Conservation (phyloP, 2,113 vertebrate species). For the Narcine bancroftii region DNA sequence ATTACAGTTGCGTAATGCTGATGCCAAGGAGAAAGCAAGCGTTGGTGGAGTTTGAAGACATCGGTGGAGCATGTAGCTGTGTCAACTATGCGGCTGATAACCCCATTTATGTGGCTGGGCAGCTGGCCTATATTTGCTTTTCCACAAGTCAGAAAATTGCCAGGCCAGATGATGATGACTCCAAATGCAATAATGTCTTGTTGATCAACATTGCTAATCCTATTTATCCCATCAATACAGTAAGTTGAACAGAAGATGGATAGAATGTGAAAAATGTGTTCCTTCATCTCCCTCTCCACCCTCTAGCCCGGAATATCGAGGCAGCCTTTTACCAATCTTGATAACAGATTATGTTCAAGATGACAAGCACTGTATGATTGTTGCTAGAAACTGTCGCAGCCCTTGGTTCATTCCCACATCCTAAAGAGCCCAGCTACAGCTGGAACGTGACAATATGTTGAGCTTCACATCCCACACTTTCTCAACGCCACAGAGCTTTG, state of each 20-base stretch:
- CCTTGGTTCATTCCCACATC: neutral
- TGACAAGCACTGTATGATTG: neutral
- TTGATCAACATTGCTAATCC: conserved; percentile 36
- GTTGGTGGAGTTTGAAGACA: conserved; percentile 39
- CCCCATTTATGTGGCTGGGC: conserved; percentile 33
- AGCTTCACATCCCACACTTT: neutral
- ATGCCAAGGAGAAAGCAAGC: conserved; percentile 38
- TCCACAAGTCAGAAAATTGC: conserved; percentile 40
- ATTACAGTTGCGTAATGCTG: conserved; percentile 35
- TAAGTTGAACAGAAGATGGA: neutral
- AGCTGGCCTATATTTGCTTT: conserved; percentile 38
- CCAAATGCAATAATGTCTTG: conserved; percentile 37
- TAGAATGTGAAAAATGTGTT: neutral
- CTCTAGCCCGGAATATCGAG: too few species aligned
- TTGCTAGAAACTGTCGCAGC: neutral
- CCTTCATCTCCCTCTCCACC: too few species aligned
- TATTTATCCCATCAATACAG: conserved; percentile 38
- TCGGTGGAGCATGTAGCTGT: conserved; percentile 34
- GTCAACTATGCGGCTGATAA: conserved; percentile 36
- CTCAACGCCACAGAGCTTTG: neutral
- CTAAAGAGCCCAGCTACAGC: neutral
- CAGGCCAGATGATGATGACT: conserved; percentile 24
- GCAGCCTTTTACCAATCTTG: too few species aligned
- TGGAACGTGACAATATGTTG: neutral
- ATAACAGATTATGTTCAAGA: neutral